A percentile compares a stretch with the other conserved stretches of the same genome.
These are phyloP conservation scores for Odocoileus virginianus DNA, from an alignment of 2,113 vertebrate species.

Conservation along the genomic window DNA sequence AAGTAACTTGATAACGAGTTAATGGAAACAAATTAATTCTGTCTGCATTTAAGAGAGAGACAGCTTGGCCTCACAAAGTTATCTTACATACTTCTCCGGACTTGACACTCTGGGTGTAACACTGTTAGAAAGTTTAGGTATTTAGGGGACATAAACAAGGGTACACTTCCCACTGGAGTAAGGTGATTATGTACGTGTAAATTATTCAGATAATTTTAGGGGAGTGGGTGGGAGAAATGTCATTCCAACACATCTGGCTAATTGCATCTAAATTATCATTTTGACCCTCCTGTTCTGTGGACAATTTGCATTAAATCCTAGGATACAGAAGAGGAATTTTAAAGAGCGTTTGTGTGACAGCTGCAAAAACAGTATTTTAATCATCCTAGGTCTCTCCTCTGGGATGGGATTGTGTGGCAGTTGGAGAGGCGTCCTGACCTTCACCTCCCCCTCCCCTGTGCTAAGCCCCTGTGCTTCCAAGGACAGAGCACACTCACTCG, in stretches of 20 bases:
- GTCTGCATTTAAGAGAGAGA: slow-evolving; percentile 47
- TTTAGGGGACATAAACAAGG: slow-evolving; percentile 29
- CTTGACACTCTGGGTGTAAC: neutral
- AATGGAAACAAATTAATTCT: slow-evolving; percentile 79
- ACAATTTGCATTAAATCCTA: slow-evolving; percentile 43
- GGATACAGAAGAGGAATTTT: slow-evolving; percentile 6
- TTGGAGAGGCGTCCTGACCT: neutral
- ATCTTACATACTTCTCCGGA: neutral
- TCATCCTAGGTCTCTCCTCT: neutral
- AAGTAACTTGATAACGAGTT: slow-evolving; percentile 82
- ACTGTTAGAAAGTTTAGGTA: neutral
- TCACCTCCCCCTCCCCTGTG: neutral
- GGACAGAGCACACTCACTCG: neutral
- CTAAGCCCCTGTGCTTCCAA: neutral
- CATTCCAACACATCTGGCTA: slow-evolving; percentile 48
- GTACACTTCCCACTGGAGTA: slow-evolving; percentile 15
- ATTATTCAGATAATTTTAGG: slow-evolving; percentile 37
- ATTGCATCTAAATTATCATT: slow-evolving; percentile 47
- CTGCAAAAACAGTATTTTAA: slow-evolving; percentile 52
- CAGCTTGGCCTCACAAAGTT: neutral
- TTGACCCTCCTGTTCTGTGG: slow-evolving; percentile 22
- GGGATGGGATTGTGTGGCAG: neutral
- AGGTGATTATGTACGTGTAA: slow-evolving; percentile 40
- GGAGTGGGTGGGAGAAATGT: neutral
- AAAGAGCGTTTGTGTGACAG: slow-evolving; percentile 38